Evolutionary conservation across 2,888 invertebrate species (phyloP), one percentile per base, ranked within the genome.

Genomic region (Pristionchus arcanus): DNA sequence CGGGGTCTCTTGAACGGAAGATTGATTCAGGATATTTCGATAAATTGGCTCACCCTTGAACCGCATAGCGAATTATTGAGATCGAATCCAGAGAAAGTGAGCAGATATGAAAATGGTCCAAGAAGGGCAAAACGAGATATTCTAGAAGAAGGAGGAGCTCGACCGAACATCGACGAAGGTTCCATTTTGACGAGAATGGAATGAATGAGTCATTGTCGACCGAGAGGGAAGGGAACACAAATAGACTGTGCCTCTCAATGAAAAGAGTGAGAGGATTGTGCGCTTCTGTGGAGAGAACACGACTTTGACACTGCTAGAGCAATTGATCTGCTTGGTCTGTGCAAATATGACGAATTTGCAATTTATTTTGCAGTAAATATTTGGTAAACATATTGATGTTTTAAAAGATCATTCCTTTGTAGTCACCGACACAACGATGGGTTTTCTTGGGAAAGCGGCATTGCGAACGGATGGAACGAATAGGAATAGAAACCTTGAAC

Each of bases 41-140:
- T 34, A 16, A 15, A 71, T 9, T 31, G 1, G 16, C 81, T 53
- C 0, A 81, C 81, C n/a, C n/a, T 42, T n/a, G n/a, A 53, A 0
- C 81, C 81, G 28, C 81, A 81, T 4, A 81, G 28, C 4, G 81
- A 81, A 16, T n/a, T 28, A 49, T 42, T 9, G n/a, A 81, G 42
- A 42, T 81, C 81, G n/a, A 81, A 81, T n/a, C 81, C 81, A 16
- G 81, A 81, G 81, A 53, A 81, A 25, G 42, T n/a, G 15, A 81
- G 49, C 3, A 53, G 3, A n/a, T 49, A n/a, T 11, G 81, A 49
- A 42, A 81, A 81, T 42, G 81, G 81, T 7, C 81, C 81, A 21
- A 81, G 42, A 2, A 81, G 81, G 4, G 81, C 81, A 34, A 28
- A 49, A 13, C 81, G 49, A 11, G 49, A 7, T 11, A 16, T 25